Evolutionary conservation across 2,797 vertebrate species (phyloP), one percentile per base, ranked within the genome.

Genomic region (Neosilurus hyrtlii): DNA sequence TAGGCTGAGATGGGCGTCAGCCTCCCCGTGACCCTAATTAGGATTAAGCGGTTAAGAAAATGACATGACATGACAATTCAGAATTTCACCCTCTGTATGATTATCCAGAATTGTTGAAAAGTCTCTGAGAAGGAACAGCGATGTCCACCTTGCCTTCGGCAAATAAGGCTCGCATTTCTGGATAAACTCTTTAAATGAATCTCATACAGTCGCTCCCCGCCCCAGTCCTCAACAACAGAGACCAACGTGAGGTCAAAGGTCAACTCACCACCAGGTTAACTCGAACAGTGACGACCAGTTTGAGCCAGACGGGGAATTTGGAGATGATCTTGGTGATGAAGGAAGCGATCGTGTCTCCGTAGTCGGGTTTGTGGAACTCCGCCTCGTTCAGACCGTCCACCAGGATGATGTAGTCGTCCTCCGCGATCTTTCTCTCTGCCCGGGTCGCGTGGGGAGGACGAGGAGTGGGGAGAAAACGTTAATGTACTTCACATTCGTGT

Each of bases 331-430:
- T 99, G 85, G 94, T 91, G 86, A 99, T 94, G 91, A 99, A 99
- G 11, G 97, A 96, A 74, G 97, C 95, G 71, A 99, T 94, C 1
- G 98, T 99, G 90, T 99, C 97, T 63, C 98, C 98, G 54, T 99
- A 98, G 93, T 99, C 98, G 30, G 98, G 98, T 82, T 99, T 99
- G 89, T 99, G 98, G 88, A 99, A 99, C 89, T 99, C 98, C 30
- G 98, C 98, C 90, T 99, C 98, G 81, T 99, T 99, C 90, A 99
- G 95, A 80, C 97, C 97, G 88, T 99, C 98, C 65, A 99, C 92
- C 91, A 99, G 91, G 90, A 99, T 97, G 83, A 99, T 94, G 88
- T 95, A 98, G 87, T 99, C 96, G 80, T 99, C 97, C 81, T 98
- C 97, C 75, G 96, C 95, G 84, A 99, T 96, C 89, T 95, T 97